Evolutionary conservation across 2,888 invertebrate genomes (phyloP).

Genomic region (Stomorhina lunata): DNA sequence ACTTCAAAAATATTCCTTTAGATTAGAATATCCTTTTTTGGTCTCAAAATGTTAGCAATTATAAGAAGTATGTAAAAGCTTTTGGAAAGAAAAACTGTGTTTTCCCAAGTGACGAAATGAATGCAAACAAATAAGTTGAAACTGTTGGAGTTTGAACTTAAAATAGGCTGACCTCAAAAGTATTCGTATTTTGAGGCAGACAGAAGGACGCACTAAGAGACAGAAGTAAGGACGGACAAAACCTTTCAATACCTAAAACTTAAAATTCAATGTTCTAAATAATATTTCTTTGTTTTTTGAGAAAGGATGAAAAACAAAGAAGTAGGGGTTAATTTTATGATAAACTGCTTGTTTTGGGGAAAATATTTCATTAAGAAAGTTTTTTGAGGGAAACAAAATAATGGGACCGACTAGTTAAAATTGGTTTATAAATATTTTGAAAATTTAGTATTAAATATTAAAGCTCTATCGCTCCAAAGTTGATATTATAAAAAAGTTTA

Average conservation of each 20-base stretch:
- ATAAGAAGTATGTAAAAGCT: constrained; percentile 13
- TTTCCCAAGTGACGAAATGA: constrained; percentile 63
- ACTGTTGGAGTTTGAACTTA: constrained; percentile 70
- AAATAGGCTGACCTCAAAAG: constrained; percentile 76
- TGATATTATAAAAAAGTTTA: no score
- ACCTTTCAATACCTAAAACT: constrained; percentile 58
- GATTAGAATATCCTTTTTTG: constrained; percentile 30
- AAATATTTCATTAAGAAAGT: constrained; percentile 14
- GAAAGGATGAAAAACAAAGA: neutral
- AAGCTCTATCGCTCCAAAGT: no score
- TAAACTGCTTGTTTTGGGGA: constrained; percentile 35
- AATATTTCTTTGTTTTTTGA: constrained; percentile 31
- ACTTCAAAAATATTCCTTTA: constrained; percentile 46
- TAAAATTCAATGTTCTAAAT: constrained; percentile 52
- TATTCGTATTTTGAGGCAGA: constrained; percentile 40
- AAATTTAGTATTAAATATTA: no score
- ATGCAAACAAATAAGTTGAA: constrained; percentile 66
- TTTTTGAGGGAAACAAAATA: neutral
- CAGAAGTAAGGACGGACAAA: constrained; percentile 33
- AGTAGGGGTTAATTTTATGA: constrained; percentile 6
- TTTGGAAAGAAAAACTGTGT: neutral
- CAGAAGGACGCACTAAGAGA: neutral
- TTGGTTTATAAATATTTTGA: no score
- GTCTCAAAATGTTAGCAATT: constrained; percentile 57
- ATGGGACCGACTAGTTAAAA: constrained; percentile 22